phyloP scores from a whole-genome alignment of 2,113 vertebrate genomes.

The Caranx ignobilis region DNA sequence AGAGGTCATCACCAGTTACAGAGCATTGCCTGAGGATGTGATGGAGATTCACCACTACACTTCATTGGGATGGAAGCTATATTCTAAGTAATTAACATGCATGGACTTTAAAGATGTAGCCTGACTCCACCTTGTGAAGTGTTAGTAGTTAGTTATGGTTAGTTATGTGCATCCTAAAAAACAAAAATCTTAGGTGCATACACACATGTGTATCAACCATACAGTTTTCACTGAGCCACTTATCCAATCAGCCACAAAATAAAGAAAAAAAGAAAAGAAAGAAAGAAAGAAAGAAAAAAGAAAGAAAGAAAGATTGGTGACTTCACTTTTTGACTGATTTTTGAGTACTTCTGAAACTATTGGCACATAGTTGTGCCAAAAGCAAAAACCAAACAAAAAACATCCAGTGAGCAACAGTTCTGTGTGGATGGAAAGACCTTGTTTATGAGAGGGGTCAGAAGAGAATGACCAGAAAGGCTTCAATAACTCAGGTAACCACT shows the following conservation, averaged over 20 bases:
- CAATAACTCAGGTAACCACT: background rate
- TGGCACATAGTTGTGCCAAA: too few relatives aligned
- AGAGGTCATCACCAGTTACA: constrained; percentile 27
- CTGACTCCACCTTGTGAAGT: background rate
- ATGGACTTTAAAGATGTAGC: background rate
- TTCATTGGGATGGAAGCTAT: background rate
- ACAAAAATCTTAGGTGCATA: background rate
- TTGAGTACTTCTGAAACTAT: too few relatives aligned
- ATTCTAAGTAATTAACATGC: background rate
- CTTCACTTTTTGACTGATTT: too few relatives aligned
- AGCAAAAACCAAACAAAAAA: too few relatives aligned
- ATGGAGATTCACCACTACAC: constrained; percentile 9
- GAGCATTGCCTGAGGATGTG: constrained; percentile 8
- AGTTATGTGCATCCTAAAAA: background rate
- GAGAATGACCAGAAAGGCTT: background rate
- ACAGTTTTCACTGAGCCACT: background rate
- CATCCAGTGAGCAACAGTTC: too few relatives aligned
- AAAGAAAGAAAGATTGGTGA: too few relatives aligned
- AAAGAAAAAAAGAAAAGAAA: too few relatives aligned
- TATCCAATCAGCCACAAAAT: too few relatives aligned
- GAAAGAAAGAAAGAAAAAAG: too few relatives aligned
- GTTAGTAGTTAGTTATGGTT: background rate
- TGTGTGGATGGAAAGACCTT: too few relatives aligned
- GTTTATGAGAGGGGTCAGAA: too few relatives aligned
- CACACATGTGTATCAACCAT: background rate